Base-by-base conservation (phyloP, 2,113 vertebrate genomes). In the Pholis gunnellus region DNA sequence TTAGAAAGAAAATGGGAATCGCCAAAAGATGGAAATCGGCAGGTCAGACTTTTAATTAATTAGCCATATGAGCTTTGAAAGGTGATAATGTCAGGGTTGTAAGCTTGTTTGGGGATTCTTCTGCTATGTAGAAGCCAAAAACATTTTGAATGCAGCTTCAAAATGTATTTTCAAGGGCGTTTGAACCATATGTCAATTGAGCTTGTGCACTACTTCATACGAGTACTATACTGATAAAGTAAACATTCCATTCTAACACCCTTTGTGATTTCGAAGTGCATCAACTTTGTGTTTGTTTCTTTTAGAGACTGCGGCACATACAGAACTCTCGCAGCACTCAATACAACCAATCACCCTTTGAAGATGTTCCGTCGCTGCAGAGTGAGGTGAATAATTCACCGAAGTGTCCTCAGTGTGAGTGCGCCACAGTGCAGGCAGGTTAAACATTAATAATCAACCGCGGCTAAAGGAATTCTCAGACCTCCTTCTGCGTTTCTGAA, bases 371-470 rank as follows among this genome's bases (percentile, higher is more conserved):
- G 17, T 68, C 63, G 29, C 3, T 9, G 18, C 50, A 67, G 1
- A 34, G 18, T 27, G 22, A 73, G 20, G 68, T 77, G 46, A 71
- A 65, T 48, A 29, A 65, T 67, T 61, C 14, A 42, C 13, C 20
- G 11, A 29, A 9, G 31, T 44, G 31, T 46, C 29, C 22, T 48
- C 9, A 18, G 70, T 25, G 20, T 36, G 40, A 17, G 50, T 11
- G 27, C 18, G 54, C 36, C n/a, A 25, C 73, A 31, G 46, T 29
- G 38, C 40, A 69, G 11, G 50, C 10, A 17, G 42, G 42, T 31
- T 57, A 27, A 31, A 46, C 38, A 22, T 74, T 57, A 63, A 27
- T 68, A n/a, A 74, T 56, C 36, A 50, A 72, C 7, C n/a, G 18
- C 3, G 4, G 9, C 25, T 18, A 54, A 65, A 65, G 7, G 48